Percentiles rank a stretch among this genome's conserved stretches.
phyloP scores from a whole-genome alignment of 2,113 vertebrate species.

The Parus major region DNA sequence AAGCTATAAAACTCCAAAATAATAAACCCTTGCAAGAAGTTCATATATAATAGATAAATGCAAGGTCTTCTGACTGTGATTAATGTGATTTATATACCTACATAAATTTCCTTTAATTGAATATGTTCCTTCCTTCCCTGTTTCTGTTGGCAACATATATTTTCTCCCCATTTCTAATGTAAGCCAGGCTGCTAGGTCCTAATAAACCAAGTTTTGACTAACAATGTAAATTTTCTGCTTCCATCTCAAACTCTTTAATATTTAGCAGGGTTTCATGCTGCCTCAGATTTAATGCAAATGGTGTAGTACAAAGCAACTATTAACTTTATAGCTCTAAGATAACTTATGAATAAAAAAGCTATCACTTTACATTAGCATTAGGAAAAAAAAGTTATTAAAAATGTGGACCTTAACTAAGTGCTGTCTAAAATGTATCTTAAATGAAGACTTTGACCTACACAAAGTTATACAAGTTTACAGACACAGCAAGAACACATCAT shows the following conservation, averaged over 20 bases:
- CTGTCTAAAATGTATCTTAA: background rate
- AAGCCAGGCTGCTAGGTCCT: background rate
- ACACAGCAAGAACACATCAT: background rate
- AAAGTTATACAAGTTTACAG: background rate
- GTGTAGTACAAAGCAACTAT: background rate
- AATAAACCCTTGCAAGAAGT: background rate
- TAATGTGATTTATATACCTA: background rate
- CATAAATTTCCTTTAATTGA: conserved; percentile 9
- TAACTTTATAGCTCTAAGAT: conserved; percentile 41
- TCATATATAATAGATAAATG: background rate
- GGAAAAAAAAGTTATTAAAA: background rate
- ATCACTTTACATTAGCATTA: background rate
- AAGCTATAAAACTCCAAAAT: background rate
- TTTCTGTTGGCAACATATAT: background rate
- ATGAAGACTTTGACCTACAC: background rate
- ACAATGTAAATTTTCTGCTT: conserved; percentile 24
- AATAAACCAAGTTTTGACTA: conserved; percentile 22
- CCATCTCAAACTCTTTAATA: conserved; percentile 13
- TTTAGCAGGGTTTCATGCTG: background rate
- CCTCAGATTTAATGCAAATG: conserved; percentile 34
- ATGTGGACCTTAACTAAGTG: background rate
- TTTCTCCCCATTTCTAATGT: background rate
- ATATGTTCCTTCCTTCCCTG: background rate
- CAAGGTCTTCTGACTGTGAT: background rate
- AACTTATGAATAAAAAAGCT: conserved; percentile 30